Conservation (phyloP, 2,888 invertebrate genomes). For the Pristionchus japonicus region DNA sequence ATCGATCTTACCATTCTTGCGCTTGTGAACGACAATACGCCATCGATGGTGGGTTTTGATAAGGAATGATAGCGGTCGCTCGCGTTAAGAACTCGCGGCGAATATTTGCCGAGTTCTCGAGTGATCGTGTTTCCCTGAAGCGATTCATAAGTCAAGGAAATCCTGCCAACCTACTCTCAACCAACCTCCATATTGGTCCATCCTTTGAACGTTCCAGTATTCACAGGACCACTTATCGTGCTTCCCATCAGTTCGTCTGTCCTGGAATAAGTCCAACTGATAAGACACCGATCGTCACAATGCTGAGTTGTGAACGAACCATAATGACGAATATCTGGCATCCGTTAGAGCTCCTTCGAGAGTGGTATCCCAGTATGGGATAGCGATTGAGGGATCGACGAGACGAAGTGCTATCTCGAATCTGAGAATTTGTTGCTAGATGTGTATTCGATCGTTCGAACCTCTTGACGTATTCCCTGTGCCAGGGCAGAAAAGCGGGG, state of each 20-base stretch:
- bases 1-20: no score
- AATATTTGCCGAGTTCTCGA: neutral
- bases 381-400: neutral
- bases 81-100: neutral
- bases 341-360: neutral
- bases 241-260: slow-evolving; percentile 6
- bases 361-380: slow-evolving; percentile 41
- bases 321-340: neutral
- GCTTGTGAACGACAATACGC: neutral
- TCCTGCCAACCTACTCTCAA: neutral
- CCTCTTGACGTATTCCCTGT: slow-evolving; percentile 39
- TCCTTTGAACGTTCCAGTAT: neutral
- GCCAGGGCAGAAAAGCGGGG: slow-evolving; percentile 21
- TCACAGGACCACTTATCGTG: neutral
- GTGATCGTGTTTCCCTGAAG: neutral
- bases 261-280: neutral
- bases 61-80: neutral
- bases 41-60: slow-evolving; percentile 9
- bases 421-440: neutral
- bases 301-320: neutral
- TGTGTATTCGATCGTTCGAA: neutral
- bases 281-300: no score
- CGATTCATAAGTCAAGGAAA: no score
- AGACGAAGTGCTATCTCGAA: slow-evolving; percentile 32
- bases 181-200: neutral